Percentiles rank a stretch among this genome's conserved stretches.
phyloP scores from a whole-genome alignment of 2,113 vertebrate species.

The Leiothrix lutea region DNA sequence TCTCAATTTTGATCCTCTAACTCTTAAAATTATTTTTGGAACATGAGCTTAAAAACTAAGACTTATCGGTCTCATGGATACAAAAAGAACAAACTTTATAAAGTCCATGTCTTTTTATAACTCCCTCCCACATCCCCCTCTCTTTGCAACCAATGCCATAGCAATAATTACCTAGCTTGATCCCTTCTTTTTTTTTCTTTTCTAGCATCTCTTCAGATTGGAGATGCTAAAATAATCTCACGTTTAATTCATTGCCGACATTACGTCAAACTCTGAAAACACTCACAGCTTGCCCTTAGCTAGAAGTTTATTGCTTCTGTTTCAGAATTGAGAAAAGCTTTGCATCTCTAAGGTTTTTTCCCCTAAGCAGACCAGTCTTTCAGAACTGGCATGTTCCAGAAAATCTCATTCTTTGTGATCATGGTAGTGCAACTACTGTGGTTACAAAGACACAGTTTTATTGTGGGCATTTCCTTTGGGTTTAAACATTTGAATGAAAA shows the following conservation, averaged over 20 bases:
- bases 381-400: background rate
- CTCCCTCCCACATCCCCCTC: background rate
- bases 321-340: background rate
- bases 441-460: background rate
- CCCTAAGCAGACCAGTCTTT: background rate
- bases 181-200: background rate
- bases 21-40: background rate
- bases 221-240: background rate
- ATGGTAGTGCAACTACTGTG: background rate
- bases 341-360: background rate
- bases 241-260: background rate
- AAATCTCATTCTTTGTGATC: background rate
- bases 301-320: background rate
- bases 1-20: background rate
- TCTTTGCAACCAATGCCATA: background rate
- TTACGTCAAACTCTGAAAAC: background rate
- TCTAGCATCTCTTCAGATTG: background rate
- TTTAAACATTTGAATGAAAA: background rate
- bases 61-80: background rate
- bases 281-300: background rate
- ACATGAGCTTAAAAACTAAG: background rate
- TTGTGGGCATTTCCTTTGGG: background rate
- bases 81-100: background rate
- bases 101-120: background rate
- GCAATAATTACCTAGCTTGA: background rate